phyloP scores from a whole-genome alignment of 2,797 vertebrate genomes.

The Calcarius lapponicus region DNA sequence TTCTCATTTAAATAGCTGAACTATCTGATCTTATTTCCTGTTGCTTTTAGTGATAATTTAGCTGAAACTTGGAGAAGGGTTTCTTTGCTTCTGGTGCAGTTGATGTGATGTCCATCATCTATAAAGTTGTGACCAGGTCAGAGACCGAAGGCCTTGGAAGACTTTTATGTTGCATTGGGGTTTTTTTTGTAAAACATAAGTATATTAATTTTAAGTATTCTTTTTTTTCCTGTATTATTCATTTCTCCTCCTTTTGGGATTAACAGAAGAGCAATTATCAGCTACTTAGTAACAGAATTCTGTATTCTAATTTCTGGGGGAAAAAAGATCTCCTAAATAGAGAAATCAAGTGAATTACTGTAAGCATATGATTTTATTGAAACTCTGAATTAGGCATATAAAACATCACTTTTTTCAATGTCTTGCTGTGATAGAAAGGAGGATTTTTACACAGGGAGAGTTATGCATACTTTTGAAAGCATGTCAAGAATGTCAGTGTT shows the following conservation, averaged over 20 bases:
- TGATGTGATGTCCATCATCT: not conserved
- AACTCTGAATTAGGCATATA: not conserved
- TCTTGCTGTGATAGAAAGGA: not conserved
- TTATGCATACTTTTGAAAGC: not conserved
- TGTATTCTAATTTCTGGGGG: not conserved
- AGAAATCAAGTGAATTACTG: not conserved
- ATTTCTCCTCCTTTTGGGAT: not conserved
- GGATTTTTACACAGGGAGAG: not conserved
- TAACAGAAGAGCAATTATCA: not conserved
- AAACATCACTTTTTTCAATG: not conserved
- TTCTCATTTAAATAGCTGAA: not conserved
- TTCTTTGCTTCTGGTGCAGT: not conserved
- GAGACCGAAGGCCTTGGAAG: not conserved
- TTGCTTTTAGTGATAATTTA: not conserved
- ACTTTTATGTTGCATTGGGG: not conserved
- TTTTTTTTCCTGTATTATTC: not conserved
- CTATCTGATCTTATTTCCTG: not conserved
- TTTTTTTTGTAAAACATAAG: not conserved
- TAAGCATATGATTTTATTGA: not conserved
- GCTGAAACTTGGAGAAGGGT: not conserved
- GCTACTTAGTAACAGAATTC: not conserved
- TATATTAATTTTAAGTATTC: not conserved
- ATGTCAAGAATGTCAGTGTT: not conserved
- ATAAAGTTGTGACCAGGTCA: accelerated
- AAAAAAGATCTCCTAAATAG: not conserved